phyloP scores from a whole-genome alignment of 2,888 invertebrate species.

The Leptinotarsa peninsularis region DNA sequence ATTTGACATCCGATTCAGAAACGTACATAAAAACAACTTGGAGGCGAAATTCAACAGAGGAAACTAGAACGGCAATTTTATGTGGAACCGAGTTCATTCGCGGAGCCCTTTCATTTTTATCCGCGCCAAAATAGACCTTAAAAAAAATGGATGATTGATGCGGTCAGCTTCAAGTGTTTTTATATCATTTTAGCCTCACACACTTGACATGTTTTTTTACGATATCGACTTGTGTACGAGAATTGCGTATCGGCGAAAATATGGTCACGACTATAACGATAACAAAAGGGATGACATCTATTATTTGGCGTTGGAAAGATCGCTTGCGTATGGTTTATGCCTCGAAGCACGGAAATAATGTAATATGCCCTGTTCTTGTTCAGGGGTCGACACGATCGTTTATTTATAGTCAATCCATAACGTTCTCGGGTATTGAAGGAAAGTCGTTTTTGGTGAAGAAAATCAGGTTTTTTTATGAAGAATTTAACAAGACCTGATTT shows the following conservation, averaged over 20 bases:
- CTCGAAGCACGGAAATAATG: neutral
- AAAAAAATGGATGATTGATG: constrained; percentile 22
- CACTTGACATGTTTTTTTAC: constrained; percentile 17
- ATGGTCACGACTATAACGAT: constrained; percentile 10
- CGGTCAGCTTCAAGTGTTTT: constrained; percentile 20
- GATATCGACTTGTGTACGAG: constrained; percentile 12
- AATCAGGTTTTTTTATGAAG: too few species aligned
- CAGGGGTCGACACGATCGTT: too few species aligned
- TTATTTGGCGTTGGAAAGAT: constrained; percentile 2
- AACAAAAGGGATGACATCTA: constrained; percentile 14
- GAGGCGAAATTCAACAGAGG: neutral
- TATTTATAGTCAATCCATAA: too few species aligned
- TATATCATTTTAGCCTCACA: constrained; percentile 13
- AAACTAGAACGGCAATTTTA: constrained; percentile 10
- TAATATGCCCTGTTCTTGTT: neutral
- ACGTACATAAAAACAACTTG: neutral
- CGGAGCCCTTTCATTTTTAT: constrained; percentile 1
- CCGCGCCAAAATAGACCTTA: constrained; percentile 9
- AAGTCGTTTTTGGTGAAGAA: too few species aligned
- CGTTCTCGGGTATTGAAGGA: too few species aligned
- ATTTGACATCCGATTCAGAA: neutral
- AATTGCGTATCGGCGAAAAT: neutral
- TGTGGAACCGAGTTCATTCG: constrained; percentile 3
- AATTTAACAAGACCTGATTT: too few species aligned
- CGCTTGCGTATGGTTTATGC: constrained; percentile 3